Evolutionary conservation across 30 jellyfish, hydroid and myxozoan genomes (phyloP).

Genomic region (Aurelia aurita complex sp. Pacific): DNA sequence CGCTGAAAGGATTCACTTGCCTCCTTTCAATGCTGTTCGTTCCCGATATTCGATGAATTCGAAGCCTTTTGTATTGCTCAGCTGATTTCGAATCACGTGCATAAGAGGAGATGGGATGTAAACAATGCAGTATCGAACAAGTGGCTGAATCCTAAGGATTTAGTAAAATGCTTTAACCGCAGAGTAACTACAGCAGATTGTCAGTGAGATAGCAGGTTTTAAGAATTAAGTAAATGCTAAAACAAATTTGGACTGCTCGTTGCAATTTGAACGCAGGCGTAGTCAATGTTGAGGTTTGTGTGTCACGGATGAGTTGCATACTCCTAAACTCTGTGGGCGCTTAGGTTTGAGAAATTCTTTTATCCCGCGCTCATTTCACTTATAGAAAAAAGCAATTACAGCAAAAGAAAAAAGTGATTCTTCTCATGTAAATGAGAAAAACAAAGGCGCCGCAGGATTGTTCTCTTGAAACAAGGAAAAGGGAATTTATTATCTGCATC

Average conservation of each 20-base stretch:
- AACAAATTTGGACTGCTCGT: conserved; percentile 16
- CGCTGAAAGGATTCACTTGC: no score
- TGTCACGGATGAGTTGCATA: conserved; percentile 23
- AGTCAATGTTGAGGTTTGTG: conserved; percentile 8
- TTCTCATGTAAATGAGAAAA: conserved; percentile 56
- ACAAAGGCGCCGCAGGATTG: conserved; percentile 75
- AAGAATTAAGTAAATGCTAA: conserved; percentile 28
- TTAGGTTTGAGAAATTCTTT: conserved; percentile 27
- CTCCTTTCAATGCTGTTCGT: no score
- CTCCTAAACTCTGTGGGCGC: conserved; percentile 52
- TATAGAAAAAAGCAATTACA: conserved; percentile 64
- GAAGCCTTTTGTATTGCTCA: conserved; percentile 29
- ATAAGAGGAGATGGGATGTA: conserved; percentile 27
- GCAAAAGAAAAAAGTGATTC: conserved; percentile 52
- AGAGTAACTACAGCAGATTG: conserved; percentile 24
- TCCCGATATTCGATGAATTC: conserved; percentile 47
- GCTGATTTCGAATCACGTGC: conserved; percentile 57
- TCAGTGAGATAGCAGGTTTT: conserved; percentile 30
- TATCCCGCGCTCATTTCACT: conserved; percentile 61
- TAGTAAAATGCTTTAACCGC: conserved; percentile 40
- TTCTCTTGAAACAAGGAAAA: conserved; percentile 51
- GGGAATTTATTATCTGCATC: conserved; percentile 25
- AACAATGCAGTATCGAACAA: conserved; percentile 40
- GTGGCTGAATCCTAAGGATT: conserved; percentile 9
- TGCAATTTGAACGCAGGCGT: conserved; percentile 18